Percentiles rank a stretch among this genome's conserved stretches.
Conservation (phyloP, 2,888 invertebrate genomes). For the Psococerastis gibbosa region DNA sequence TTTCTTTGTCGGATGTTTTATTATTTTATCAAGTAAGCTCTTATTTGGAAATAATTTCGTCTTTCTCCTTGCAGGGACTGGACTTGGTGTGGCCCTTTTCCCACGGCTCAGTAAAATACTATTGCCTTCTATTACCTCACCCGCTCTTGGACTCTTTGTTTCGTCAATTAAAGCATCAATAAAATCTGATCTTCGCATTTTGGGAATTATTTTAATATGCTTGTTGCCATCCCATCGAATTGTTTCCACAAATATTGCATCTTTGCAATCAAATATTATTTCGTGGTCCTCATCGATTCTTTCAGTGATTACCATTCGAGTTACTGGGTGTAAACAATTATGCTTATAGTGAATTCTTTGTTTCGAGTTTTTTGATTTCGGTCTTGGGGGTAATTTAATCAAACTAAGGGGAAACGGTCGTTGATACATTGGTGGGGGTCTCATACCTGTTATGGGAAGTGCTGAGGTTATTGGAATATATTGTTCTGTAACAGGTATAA, state of each 20-base stretch:
- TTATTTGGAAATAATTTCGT: slow-evolving; percentile 1
- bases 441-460: background rate
- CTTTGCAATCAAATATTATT: slow-evolving; percentile 3
- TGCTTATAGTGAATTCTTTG: background rate
- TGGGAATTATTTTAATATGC: slow-evolving; percentile 4
- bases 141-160: background rate
- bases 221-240: background rate
- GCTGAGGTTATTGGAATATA: background rate
- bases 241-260: background rate
- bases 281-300: background rate
- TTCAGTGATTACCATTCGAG: background rate
- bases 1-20: background rate
- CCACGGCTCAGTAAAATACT: background rate
- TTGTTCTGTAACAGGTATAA: slow-evolving; percentile 4
- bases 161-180: background rate
- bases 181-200: background rate
- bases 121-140: slow-evolving; percentile 3
- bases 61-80: background rate
- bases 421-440: background rate
- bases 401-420: background rate
- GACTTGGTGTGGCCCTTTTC: background rate
- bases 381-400: background rate
- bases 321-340: slow-evolving; percentile 1
- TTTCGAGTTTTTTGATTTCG: background rate
- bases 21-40: background rate